Conservation (phyloP, 1,140 invertebrate species). For the Leucophenga varia region DNA sequence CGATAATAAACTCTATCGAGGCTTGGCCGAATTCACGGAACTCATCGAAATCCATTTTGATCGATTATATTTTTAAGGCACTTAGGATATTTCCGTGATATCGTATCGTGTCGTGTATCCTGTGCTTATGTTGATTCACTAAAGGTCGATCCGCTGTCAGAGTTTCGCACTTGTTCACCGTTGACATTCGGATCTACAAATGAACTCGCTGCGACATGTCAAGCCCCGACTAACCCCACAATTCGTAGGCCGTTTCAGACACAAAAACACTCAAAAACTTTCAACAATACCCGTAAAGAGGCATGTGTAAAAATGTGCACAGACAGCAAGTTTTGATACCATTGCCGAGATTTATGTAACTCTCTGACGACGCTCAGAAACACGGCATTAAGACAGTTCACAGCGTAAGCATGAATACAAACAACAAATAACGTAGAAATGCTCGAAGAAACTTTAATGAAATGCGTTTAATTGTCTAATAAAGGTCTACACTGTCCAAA, state of each 20-base stretch:
- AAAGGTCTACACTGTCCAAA: conserved; percentile 19
- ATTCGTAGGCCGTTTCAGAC: too few relatives aligned
- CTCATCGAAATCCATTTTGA: conserved; percentile 68
- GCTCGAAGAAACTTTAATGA: conserved; percentile 35
- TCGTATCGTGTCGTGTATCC: conserved; percentile 18
- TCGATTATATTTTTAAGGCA: conserved; percentile 13
- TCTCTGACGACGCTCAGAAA: conserved; percentile 28
- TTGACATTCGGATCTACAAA: too few relatives aligned
- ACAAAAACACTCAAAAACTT: too few relatives aligned
- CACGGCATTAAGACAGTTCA: conserved; percentile 22
- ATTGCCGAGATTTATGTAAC: conserved; percentile 50
- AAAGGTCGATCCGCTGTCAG: too few relatives aligned
- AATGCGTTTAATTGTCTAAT: conserved; percentile 40
- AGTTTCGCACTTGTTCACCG: too few relatives aligned
- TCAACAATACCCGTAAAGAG: too few relatives aligned
- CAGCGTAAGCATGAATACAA: conserved; percentile 5
- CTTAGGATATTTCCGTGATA: too few relatives aligned
- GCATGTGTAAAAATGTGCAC: too few relatives aligned
- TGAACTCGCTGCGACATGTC: too few relatives aligned
- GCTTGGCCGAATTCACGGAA: conserved; percentile 74
- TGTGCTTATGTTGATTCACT: too few relatives aligned
- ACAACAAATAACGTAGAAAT: conserved; percentile 15
- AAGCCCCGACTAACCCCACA: too few relatives aligned
- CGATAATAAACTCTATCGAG: conserved; percentile 72
- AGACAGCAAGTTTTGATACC: too few relatives aligned